Evolutionary conservation across 23 tunicate genomes (phyloP), one percentile per base, ranked within the genome.

Genomic region (Phallusia fumigata): DNA sequence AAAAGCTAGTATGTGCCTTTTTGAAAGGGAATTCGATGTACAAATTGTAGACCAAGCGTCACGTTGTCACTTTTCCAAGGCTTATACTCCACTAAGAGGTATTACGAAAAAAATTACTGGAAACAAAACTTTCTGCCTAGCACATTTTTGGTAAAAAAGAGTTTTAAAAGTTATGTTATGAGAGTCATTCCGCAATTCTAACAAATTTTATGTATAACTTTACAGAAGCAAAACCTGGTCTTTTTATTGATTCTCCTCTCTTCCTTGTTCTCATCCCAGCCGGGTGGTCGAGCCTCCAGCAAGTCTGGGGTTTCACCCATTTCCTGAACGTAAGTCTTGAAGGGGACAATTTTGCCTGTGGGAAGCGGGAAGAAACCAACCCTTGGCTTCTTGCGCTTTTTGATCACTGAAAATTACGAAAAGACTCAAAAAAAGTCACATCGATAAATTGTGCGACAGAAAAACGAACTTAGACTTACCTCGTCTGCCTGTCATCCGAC

Each of bases 251-350:
- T 80, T 53, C 87, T 51, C 34, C 87, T 76, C 45, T 84, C 87
- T 28, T 84, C 87, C 28, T 84, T 84, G 52, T 84, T 84, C 52
- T 84, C 87, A 31, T 84, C 87, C 87, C 87, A 84, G 24, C 87
- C 87, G 0, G 76, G 87, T 28, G 87, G 87, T 6, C 87, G 50
- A 0, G 87, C 87, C 53, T 84, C 87, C 81, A 84, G 51, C 1
- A 84, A 45, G 53, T 84, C 87, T 0, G 87, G 87, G 24, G 87
- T 84, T 84, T 84, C 87, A 0, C 87, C 87, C 87, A 84, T 84
- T 76, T 84, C 81, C 26, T 84, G 81, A 33, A 84, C 87, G 35
- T 84, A 84, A 22, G 76, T 80, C 26, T 84, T 80, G 52, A 76
- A 84, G 12, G 87, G 35, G 52, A 84, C 87, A 76, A 84, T 76